These are phyloP conservation scores for Drosophila littoralis DNA, from an alignment of 1,140 invertebrate genomes.

Conservation along the genomic window DNA sequence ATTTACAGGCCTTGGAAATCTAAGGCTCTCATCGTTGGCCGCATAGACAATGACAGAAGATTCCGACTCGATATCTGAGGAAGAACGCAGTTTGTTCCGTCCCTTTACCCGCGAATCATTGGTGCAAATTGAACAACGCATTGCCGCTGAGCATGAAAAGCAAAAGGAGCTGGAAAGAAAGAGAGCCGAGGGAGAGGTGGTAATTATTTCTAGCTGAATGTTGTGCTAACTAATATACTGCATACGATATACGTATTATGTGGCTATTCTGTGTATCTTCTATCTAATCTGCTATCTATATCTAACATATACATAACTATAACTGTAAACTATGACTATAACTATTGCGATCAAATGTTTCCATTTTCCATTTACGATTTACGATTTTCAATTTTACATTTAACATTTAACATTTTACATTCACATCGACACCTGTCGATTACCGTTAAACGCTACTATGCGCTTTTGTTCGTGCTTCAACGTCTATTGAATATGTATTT, in stretches of 20 bases:
- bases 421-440: slow-evolving; percentile 19
- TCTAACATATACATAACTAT: not conserved
- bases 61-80: slow-evolving; percentile 95
- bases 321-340: slow-evolving; percentile 15
- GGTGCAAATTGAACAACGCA: slow-evolving; percentile 95
- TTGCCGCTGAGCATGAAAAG: slow-evolving; percentile 97
- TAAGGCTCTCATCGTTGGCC: slow-evolving; percentile 85
- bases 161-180: slow-evolving; percentile 98
- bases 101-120: slow-evolving; percentile 98
- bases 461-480: slow-evolving; percentile 76
- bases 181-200: slow-evolving; percentile 96
- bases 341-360: not conserved
- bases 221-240: slow-evolving; percentile 13
- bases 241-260: slow-evolving; percentile 44
- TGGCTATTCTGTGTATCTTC: slow-evolving; percentile 55
- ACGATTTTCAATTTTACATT: slow-evolving; percentile 4
- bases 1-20: slow-evolving; percentile 84
- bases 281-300: slow-evolving; percentile 30
- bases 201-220: slow-evolving; percentile 84
- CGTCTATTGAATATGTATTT: slow-evolving; percentile 59
- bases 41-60: slow-evolving; percentile 93
- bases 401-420: not conserved
- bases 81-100: slow-evolving; percentile 97
- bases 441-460: slow-evolving; percentile 56
- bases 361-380: slow-evolving; percentile 6